Evolutionary conservation across 2,888 invertebrate species (phyloP), one percentile per base, ranked within the genome.

Genomic region (Eupeodes latifasciatus): DNA sequence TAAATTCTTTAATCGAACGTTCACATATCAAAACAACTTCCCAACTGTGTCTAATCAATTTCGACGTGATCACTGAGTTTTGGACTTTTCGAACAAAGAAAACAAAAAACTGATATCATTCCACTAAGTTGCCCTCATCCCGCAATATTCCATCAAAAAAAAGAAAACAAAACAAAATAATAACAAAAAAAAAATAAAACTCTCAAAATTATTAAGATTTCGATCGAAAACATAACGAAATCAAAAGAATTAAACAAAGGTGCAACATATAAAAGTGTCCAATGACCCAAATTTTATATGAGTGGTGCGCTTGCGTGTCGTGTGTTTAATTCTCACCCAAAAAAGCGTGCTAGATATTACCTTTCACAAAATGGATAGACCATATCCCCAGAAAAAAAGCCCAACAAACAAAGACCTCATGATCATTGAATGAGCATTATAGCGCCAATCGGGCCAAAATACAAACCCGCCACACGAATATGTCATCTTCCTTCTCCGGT

Each of bases 21-120:
- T 72, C 76, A 66, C 59, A 76, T 76, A 86, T 87, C 86, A 87
- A 82, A 86, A 86, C 82, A 83, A 34, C 88, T 89, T 71, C 59
- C 82, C 84, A 84, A 77, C 55, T 76, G 80, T 75, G 76, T 75
- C 85, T 90, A 90, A 91, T 90, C 85, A 87, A 81, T 90, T 90
- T 90, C 84, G 90, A 91, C 90, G 89, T 90, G 90, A 81, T 89
- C 90, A 91, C 76, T 91, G 90, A 89, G 77, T 90, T 90, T 88
- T 89, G 78, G 81, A 89, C 85, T 89, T 83, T 89, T 76, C 62
- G 79, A 81, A 81, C 27, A 89, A 59, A 76, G 55, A 59, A 82
- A 83, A 40, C 40, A 40, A 90, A 67, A 84, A 72, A 71, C 19
- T 71, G 81, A 88, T 88, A 84, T 74, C 84, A 49, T 88, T 88